Percentiles rank a stretch among this genome's conserved stretches.
phyloP scores from a whole-genome alignment of 2,797 vertebrate genomes.

The Crenuchus spilurus region DNA sequence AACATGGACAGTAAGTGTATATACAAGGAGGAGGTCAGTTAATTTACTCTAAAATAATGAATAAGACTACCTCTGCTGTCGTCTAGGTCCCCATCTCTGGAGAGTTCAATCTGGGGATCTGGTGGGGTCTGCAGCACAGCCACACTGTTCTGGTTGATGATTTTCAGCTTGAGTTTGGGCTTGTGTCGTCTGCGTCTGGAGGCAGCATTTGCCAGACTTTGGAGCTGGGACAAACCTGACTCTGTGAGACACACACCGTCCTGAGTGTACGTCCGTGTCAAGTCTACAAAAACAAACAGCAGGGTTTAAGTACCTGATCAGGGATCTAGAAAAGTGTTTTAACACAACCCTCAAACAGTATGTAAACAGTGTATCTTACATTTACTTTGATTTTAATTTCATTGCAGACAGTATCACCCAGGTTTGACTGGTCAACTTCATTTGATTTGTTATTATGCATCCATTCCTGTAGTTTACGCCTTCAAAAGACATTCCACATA shows the following conservation, averaged over 20 bases:
- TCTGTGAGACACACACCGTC: constrained; percentile 98
- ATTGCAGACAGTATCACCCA: no score
- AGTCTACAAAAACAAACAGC: constrained; percentile 73
- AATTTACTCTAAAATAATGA: not conserved
- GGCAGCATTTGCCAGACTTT: constrained; percentile 91
- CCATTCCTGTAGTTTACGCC: no score
- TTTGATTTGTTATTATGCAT: no score
- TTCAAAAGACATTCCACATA: no score
- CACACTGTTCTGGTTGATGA: constrained; percentile 99
- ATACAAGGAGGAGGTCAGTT: no score
- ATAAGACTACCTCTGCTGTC: constrained; percentile 86
- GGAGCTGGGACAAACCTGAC: constrained; percentile 94
- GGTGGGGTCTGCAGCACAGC: constrained; percentile 94
- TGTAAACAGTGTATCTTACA: no score
- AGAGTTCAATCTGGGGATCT: constrained; percentile 88
- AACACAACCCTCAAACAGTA: no score
- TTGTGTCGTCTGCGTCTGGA: constrained; percentile 91
- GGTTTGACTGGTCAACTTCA: no score
- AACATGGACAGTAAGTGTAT: no score
- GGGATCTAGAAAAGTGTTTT: no score
- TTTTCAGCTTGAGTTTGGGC: constrained; percentile 97
- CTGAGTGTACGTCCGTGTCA: constrained; percentile 95
- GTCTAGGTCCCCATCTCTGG: constrained; percentile 91
- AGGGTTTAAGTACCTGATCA: not conserved
- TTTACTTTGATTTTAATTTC: no score